phyloP scores from a whole-genome alignment of 2,113 vertebrate genomes.

The Entomyzon cyanotis region DNA sequence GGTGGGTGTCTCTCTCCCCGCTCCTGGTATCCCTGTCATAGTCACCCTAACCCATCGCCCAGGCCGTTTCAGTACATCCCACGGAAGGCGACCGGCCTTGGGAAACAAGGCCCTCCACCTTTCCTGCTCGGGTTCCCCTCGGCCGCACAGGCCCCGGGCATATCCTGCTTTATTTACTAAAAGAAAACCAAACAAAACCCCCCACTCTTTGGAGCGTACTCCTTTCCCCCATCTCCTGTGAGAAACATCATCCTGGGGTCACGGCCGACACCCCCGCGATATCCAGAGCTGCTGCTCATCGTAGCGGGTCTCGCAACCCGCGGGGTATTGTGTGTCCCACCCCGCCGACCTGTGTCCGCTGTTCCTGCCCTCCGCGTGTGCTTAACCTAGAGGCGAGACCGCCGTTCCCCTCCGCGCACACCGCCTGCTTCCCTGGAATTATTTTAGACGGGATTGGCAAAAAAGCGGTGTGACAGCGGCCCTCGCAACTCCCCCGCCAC shows the following conservation, averaged over 20 bases:
- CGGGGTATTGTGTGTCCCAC: not conserved
- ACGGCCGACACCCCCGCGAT: fast-evolving
- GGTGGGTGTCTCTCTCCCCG: fast-evolving
- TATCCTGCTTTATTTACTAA: not conserved
- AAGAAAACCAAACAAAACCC: not conserved
- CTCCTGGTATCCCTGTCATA: no score
- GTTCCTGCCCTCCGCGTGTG: not conserved
- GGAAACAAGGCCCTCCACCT: not conserved
- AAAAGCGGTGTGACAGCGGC: not conserved
- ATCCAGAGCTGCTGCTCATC: not conserved
- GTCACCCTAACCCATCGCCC: not conserved
- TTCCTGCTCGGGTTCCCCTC: not conserved
- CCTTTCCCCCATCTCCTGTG: fast-evolving
- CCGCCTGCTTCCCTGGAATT: not conserved
- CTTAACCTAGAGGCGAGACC: not conserved
- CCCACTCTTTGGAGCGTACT: fast-evolving
- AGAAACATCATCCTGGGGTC: not conserved
- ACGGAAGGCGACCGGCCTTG: not conserved
- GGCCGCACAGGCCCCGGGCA: fast-evolving
- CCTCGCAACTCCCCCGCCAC: not conserved
- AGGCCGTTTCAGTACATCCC: not conserved
- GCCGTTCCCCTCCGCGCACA: not conserved
- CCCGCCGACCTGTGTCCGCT: not conserved
- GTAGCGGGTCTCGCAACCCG: not conserved
- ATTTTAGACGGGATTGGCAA: not conserved